phyloP scores from a whole-genome alignment of 1,140 invertebrate genomes.

The Lerema accius region DNA sequence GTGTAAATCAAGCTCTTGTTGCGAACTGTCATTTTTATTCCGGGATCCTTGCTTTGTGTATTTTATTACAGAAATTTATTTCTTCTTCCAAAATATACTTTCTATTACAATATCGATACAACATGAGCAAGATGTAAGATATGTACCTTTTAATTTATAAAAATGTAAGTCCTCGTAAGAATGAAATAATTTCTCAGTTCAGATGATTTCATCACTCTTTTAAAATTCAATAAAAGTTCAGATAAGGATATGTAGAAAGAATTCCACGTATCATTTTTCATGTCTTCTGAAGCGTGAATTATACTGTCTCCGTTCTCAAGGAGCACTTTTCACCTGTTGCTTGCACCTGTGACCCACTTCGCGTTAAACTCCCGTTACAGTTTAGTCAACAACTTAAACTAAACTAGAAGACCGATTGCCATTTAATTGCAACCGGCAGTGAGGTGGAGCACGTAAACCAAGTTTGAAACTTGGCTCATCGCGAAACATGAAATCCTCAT shows the following conservation, averaged over 20 bases:
- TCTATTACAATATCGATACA: too few species aligned
- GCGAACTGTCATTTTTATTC: slow-evolving; percentile 6
- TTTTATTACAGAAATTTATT: background rate
- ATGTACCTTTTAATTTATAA: too few species aligned
- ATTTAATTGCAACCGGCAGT: background rate
- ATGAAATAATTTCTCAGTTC: too few species aligned
- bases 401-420: background rate
- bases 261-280: background rate
- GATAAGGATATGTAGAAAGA: too few species aligned
- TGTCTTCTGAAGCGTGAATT: background rate
- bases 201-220: too few species aligned
- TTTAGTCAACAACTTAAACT: background rate
- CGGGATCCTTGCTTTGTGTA: background rate
- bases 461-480: background rate
- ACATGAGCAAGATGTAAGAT: too few species aligned
- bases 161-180: too few species aligned
- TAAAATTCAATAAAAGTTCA: too few species aligned
- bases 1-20: slow-evolving; percentile 18
- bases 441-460: background rate
- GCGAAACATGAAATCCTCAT: background rate
- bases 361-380: background rate
- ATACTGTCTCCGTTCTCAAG: background rate
- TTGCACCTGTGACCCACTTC: background rate
- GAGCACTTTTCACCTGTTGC: background rate
- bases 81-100: background rate